Conservation (phyloP, 92 coral and sea anemone species). For the Zoanthus gigantus region DNA sequence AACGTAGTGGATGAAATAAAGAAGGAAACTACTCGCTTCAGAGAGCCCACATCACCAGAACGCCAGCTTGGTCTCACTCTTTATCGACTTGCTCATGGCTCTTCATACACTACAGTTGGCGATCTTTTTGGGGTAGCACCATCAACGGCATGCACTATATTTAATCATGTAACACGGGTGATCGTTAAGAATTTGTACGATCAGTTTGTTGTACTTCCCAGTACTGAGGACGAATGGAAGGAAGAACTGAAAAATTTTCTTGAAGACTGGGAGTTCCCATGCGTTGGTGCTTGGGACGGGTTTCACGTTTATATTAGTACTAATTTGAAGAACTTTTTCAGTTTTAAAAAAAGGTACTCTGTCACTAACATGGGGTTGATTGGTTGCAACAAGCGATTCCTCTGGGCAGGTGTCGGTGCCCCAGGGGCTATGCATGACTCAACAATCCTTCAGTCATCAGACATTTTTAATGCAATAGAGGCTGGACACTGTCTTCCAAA, state of each 20-base stretch:
- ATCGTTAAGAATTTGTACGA: constrained; percentile 44
- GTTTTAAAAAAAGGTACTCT: constrained; percentile 63
- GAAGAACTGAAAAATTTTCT: constrained; percentile 56
- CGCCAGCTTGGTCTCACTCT: constrained; percentile 45
- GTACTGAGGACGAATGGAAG: constrained; percentile 56
- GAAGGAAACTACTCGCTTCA: constrained; percentile 38
- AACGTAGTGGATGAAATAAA: neutral
- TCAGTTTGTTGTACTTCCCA: constrained; percentile 33
- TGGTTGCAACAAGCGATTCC: constrained; percentile 54
- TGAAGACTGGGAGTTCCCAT: constrained; percentile 70
- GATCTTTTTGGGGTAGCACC: constrained; percentile 55
- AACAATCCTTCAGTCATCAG: too few species aligned
- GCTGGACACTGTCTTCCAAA: constrained; percentile 24
- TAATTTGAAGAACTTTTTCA: constrained; percentile 58
- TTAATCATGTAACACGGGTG: constrained; percentile 28
- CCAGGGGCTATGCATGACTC: constrained; percentile 34
- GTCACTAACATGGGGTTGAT: constrained; percentile 65
- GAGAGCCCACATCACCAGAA: constrained; percentile 37
- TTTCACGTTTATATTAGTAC: constrained; percentile 59
- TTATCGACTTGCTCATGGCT: constrained; percentile 45
- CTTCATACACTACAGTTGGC: constrained; percentile 40
- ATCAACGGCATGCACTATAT: constrained; percentile 49
- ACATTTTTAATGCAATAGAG: too few species aligned
- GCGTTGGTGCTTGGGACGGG: constrained; percentile 67
- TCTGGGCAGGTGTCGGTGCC: constrained; percentile 70